Evolutionary conservation across 1,140 invertebrate genomes (phyloP).

Genomic region (Rhagoletis zephyria): DNA sequence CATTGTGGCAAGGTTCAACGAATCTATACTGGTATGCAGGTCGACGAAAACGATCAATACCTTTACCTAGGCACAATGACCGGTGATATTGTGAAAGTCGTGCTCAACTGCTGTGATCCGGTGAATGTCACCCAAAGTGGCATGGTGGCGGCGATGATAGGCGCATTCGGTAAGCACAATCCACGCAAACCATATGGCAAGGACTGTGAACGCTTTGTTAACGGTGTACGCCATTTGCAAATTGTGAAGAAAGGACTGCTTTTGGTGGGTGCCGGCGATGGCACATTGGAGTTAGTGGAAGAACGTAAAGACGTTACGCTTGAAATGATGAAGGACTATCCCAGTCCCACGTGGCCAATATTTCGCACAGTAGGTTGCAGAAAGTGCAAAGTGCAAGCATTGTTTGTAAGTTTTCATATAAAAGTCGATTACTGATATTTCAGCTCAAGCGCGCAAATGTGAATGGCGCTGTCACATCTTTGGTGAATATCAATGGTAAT

Average conservation of each 20-base stretch:
- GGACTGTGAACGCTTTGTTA: slow-evolving; percentile 71
- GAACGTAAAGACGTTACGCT: slow-evolving; percentile 75
- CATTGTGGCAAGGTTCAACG: slow-evolving; percentile 81
- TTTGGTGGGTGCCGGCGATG: slow-evolving; percentile 87
- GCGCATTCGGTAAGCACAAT: slow-evolving; percentile 77
- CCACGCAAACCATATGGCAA: slow-evolving; percentile 67
- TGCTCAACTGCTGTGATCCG: slow-evolving; percentile 80
- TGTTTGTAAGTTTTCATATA: neutral
- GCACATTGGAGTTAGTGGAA: slow-evolving; percentile 82
- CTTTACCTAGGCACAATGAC: slow-evolving; percentile 89
- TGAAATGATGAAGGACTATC: slow-evolving; percentile 74
- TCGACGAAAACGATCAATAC: slow-evolving; percentile 80
- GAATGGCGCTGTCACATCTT: slow-evolving; percentile 79
- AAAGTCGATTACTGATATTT: slow-evolving; percentile 60
- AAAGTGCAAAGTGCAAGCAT: slow-evolving; percentile 70
- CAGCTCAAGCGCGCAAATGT: slow-evolving; percentile 78
- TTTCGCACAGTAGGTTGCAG: slow-evolving; percentile 77
- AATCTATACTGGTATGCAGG: slow-evolving; percentile 78
- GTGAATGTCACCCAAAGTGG: slow-evolving; percentile 74
- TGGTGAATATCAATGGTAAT: slow-evolving; percentile 76
- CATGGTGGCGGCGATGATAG: slow-evolving; percentile 78
- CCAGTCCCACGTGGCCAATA: slow-evolving; percentile 75
- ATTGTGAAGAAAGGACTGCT: slow-evolving; percentile 79
- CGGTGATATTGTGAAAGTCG: slow-evolving; percentile 78
- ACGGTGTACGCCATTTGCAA: slow-evolving; percentile 80